These are phyloP conservation scores for Erynnis tages DNA, from an alignment of 2,888 invertebrate genomes.

Conservation along the genomic window DNA sequence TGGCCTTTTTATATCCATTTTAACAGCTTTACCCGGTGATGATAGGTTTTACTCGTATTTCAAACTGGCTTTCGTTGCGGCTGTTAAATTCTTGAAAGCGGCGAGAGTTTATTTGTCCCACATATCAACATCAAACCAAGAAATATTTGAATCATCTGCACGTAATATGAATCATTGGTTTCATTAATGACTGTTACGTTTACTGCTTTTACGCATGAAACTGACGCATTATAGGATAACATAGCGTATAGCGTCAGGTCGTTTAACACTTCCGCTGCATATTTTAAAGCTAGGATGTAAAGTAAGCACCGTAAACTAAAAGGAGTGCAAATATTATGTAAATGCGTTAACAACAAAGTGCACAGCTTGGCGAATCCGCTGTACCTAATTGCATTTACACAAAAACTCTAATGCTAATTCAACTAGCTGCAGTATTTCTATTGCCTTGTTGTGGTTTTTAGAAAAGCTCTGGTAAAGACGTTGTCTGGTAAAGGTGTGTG, in stretches of 20 bases:
- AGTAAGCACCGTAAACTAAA: no score
- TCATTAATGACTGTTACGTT: background rate
- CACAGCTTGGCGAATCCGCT: no score
- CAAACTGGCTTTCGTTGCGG: slow-evolving; percentile 5
- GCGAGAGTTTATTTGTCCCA: background rate
- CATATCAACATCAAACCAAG: background rate
- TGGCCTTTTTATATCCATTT: slow-evolving; percentile 14
- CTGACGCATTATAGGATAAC: background rate
- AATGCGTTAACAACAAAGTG: background rate
- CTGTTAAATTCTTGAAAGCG: slow-evolving; percentile 6
- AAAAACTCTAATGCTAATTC: no score
- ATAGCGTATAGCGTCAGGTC: background rate
- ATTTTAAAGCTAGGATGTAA: background rate
- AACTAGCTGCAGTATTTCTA: no score
- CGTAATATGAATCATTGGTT: slow-evolving; percentile 4
- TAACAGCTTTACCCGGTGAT: slow-evolving; percentile 11
- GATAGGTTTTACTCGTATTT: slow-evolving; percentile 19
- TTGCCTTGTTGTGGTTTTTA: no score
- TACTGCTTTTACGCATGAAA: background rate
- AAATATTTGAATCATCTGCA: slow-evolving; percentile 5
- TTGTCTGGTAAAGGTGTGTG: no score
- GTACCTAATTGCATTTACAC: background rate
- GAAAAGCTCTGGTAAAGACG: no score
- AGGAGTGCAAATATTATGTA: background rate
- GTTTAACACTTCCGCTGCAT: background rate